Base-by-base conservation (phyloP, 2,797 vertebrate species). In the Ctenopoma multispine region DNA sequence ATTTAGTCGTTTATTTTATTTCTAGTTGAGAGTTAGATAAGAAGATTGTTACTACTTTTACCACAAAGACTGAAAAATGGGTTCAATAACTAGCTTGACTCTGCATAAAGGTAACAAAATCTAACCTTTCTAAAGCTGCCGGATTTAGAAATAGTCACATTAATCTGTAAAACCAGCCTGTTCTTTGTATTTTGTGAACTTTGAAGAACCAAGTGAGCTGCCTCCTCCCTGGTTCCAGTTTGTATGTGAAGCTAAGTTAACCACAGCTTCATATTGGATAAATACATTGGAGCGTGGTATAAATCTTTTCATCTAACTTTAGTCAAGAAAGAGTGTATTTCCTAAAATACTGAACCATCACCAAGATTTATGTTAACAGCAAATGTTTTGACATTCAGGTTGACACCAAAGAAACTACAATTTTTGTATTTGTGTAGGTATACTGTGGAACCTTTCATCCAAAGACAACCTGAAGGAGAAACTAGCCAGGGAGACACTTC, bases 391-490 rank as follows among this genome's bases (percentile, higher is more conserved):
- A 27, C 9, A 12, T 18, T 5, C n/a, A 46, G 2, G 44, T 29
- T 69, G 9, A 20, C 17, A 24, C 15, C 23, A n/a, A 36, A 20
- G 13, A 60, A 54, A 15, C 12, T 10, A 5, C 17, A 38, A 4
- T 50, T 49, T 31, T 14, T 67, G 41, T 60, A 4, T 69, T 5
- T 69, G 38, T 64, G 59, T 69, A 99, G 98, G 98, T 49, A 99
- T 99, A 85, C 86, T 99, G 60, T 99, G 98, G 98, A 99, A 99
- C 87, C 94, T 99, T 63, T 99, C 98, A 54, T 98, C 98, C 85
- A 98, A 96, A 46, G 97, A 99, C 82, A 93, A 85, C 60, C 91
- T 98, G 71, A 99, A 99, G 92, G 93, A 96, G 31, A 96, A 93
- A 55, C 84, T 99, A 89, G 96, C 96, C 27, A 92, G 73, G 2